A percentile compares a stretch with the other conserved stretches of the same genome.
Evolutionary conservation across 1,140 invertebrate species (phyloP).

Genomic region (Trialeurodes vaporariorum): DNA sequence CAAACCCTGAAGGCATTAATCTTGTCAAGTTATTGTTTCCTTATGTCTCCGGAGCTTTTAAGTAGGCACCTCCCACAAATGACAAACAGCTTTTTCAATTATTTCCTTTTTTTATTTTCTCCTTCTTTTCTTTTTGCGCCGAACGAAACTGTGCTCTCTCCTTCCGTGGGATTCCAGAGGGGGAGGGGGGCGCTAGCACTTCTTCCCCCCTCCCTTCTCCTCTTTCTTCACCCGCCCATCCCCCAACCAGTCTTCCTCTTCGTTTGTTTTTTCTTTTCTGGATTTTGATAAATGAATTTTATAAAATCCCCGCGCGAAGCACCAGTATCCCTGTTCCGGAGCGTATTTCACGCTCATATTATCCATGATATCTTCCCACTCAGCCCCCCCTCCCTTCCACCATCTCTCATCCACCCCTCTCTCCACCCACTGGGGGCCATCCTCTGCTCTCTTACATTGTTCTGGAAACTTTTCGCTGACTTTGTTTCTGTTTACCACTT

Average conservation of each 20-base stretch:
- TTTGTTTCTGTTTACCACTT: background rate
- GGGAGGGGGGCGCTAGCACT: no score
- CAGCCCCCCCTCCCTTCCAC: no score
- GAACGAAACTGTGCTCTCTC: no score
- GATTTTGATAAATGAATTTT: conserved; percentile 1
- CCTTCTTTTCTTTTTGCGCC: background rate
- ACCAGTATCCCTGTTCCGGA: background rate
- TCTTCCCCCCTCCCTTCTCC: no score
- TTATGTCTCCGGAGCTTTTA: background rate
- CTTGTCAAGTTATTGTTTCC: background rate
- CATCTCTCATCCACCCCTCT: background rate
- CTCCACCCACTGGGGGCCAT: background rate
- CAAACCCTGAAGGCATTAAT: background rate
- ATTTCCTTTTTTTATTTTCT: background rate
- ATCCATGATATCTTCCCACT: no score
- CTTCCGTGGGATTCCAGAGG: no score
- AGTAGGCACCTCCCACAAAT: background rate
- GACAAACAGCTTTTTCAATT: background rate
- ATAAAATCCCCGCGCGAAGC: background rate
- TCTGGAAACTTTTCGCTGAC: background rate
- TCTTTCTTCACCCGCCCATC: background rate
- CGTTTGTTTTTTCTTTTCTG: background rate
- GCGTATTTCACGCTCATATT: background rate
- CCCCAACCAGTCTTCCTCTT: background rate
- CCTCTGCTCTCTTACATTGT: background rate